These are phyloP conservation scores for Cataglyphis hispanica DNA, from an alignment of 1,140 invertebrate species.

Conservation along the genomic window DNA sequence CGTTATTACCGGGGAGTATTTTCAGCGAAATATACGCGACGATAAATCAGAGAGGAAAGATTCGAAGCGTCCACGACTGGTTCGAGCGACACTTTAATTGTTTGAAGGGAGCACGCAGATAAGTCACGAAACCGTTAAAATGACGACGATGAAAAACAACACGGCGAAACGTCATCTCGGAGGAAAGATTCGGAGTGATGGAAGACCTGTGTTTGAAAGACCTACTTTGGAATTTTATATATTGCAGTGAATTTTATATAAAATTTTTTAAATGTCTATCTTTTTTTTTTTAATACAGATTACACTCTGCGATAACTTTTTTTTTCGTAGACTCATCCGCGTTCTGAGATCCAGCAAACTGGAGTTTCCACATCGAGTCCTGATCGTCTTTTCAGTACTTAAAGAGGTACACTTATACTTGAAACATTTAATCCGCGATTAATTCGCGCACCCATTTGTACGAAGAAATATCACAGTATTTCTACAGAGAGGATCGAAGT, in stretches of 20 bases:
- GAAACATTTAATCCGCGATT: too few relatives aligned
- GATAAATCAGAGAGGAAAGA: conserved; percentile 38
- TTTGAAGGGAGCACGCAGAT: not conserved
- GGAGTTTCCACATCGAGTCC: too few relatives aligned
- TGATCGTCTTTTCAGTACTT: too few relatives aligned
- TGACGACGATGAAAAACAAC: not conserved
- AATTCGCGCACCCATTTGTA: not conserved
- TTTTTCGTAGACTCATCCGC: not conserved
- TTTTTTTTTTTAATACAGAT: too few relatives aligned
- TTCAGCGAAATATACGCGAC: conserved; percentile 35
- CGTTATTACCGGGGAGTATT: conserved; percentile 39
- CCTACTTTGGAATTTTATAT: not conserved
- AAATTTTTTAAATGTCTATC: not conserved
- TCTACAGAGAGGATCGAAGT: conserved; percentile 41
- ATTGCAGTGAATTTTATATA: too few relatives aligned
- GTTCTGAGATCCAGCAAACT: too few relatives aligned
- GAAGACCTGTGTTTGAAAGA: not conserved
- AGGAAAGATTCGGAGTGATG: not conserved
- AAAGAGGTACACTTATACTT: too few relatives aligned
- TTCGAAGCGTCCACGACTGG: not conserved
- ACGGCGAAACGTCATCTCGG: not conserved
- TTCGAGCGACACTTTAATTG: conserved; percentile 45
- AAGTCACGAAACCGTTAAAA: conserved; percentile 5
- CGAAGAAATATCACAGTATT: not conserved
- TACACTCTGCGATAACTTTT: not conserved